Percentiles rank a stretch among this genome's conserved stretches.
phyloP scores from a whole-genome alignment of 2,113 vertebrate genomes.

The Myxocyprinus asiaticus region DNA sequence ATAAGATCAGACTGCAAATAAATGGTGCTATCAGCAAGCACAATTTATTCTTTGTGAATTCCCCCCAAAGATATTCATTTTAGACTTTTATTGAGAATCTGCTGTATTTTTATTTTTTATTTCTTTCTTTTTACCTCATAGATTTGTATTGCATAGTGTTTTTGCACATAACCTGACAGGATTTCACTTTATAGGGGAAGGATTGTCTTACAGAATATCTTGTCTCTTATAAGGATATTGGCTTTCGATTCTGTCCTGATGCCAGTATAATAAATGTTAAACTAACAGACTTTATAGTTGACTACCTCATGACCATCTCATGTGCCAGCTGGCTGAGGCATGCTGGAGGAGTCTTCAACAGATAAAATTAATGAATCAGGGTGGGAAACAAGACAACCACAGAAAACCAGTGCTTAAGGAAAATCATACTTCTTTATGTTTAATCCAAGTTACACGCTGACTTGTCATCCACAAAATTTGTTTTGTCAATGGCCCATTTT shows the following conservation, averaged over 20 bases:
- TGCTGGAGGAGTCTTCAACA: neutral
- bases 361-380: neutral
- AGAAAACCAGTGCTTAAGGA: conserved; percentile 3
- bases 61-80: too few species aligned
- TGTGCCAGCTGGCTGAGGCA: conserved; percentile 41
- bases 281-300: conserved; percentile 50
- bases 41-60: too few species aligned
- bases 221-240: conserved; percentile 19
- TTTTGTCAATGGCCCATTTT: neutral
- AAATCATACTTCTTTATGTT: neutral
- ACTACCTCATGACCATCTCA: conserved; percentile 37
- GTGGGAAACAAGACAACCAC: neutral
- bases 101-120: too few species aligned
- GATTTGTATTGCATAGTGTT: too few species aligned
- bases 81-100: too few species aligned
- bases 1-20: too few species aligned
- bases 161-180: too few species aligned
- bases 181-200: neutral
- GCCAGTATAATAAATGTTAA: conserved; percentile 38
- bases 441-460: neutral
- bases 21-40: too few species aligned
- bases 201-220: neutral
- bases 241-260: conserved; percentile 10
- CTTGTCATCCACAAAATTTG: neutral
- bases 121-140: too few species aligned